Evolutionary conservation across 2,797 vertebrate species (phyloP), one percentile per base, ranked within the genome.

Genomic region (Yasuhikotakia modesta): DNA sequence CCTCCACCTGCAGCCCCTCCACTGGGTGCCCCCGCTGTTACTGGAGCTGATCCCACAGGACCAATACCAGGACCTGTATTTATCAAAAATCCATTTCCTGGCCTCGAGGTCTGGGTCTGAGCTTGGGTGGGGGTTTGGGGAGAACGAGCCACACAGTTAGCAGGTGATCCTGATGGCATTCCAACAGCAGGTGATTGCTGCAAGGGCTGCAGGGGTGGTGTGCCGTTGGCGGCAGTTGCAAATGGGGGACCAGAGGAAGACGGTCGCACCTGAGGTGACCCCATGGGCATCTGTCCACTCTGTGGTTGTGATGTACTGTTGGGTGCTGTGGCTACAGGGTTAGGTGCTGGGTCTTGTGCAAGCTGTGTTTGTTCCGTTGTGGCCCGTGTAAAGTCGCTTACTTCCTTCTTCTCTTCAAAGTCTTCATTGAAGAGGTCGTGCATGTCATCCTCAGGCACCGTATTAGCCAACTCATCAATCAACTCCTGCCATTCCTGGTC

Each of bases 401-500:
- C 84, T 75, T 99, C 97, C 83, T 98, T 99, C 90, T 98, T 99
- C 81, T 97, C 97, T 80, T 98, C 97, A 69, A 99, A 99, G 90
- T 99, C 97, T 88, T 99, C 97, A 0, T 99, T 99, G 87, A 99
- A 99, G 83, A 99, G 93, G 88, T 99, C 97, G 76, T 99, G 96
- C 90, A 99, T 99, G 80, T 99, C 97, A 58, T 99, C 97, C 87
- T 99, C 97, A 0, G 97, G 97, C 82, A 99, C 97, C 0, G 97
- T 99, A 90, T 98, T 99, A 0, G 97, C 96, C 88, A 99, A 88
- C 79, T 99, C 97, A 0, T 99, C 97, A 78, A 99, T 99, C 82
- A 99, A 87, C 85, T 99, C 97, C 88, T 99, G 97, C 96, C 97
- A 99, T 87, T 99, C 97, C 88, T 99, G 97, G 83, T 99, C 97